Conservation (phyloP, 2,888 invertebrate species). For the Mayetiola destructor region DNA sequence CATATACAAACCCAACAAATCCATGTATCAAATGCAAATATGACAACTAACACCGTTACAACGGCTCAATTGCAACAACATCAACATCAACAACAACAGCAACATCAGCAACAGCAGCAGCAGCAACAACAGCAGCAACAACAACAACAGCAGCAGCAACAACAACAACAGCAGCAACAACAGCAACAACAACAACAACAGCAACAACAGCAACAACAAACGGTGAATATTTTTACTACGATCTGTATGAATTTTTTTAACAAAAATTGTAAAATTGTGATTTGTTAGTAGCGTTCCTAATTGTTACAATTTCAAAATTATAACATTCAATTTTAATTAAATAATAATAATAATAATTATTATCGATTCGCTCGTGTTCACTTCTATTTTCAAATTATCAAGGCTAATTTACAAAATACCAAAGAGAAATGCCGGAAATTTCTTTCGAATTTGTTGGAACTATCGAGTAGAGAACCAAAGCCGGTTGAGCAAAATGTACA, state of each 20-base stretch:
- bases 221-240: too few relatives aligned
- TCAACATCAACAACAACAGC: slow-evolving; percentile 22
- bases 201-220: too few relatives aligned
- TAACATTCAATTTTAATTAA: neutral
- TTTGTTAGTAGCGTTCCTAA: too few relatives aligned
- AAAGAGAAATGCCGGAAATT: slow-evolving; percentile 98
- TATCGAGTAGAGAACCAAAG: slow-evolving; percentile 88
- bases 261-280: too few relatives aligned
- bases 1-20: slow-evolving; percentile 4
- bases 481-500: slow-evolving; percentile 84
- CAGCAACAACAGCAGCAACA: slow-evolving; percentile 26
- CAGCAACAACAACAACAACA: too few relatives aligned
- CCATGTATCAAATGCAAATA: neutral
- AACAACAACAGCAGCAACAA: too few relatives aligned
- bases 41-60: neutral
- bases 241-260: too few relatives aligned
- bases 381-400: slow-evolving; percentile 16
- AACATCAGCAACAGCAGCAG: slow-evolving; percentile 23
- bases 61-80: slow-evolving; percentile 19
- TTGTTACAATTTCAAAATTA: too few relatives aligned
- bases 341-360: neutral
- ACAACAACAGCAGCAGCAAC: slow-evolving; percentile 24
- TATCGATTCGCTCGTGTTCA: neutral
- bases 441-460: slow-evolving; percentile 83
- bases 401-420: slow-evolving; percentile 55